Percentiles rank a stretch among this genome's conserved stretches.
These are phyloP conservation scores for Zaprionus gabonicus DNA, from an alignment of 1,140 invertebrate genomes.

Conservation along the genomic window DNA sequence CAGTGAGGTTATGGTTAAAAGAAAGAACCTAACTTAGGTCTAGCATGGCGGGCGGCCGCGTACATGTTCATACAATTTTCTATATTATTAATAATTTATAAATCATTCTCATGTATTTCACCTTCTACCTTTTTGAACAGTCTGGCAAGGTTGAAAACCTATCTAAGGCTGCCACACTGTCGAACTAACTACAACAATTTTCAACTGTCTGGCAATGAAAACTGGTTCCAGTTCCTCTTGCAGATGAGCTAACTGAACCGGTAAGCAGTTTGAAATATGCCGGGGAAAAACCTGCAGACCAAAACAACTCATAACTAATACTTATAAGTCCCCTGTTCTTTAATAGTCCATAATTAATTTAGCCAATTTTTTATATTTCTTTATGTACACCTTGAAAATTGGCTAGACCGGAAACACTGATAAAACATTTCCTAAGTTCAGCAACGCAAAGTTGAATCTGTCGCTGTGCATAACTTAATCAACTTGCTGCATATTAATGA, in stretches of 20 bases:
- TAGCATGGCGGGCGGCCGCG: too few species aligned
- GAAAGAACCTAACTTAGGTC: too few species aligned
- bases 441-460: constrained; percentile 22
- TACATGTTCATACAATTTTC: too few species aligned
- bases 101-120: too few species aligned
- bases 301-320: neutral
- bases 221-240: constrained; percentile 17
- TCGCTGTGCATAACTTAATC: constrained; percentile 52
- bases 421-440: constrained; percentile 18
- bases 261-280: neutral
- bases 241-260: neutral
- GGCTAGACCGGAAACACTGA: constrained; percentile 27
- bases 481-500: constrained; percentile 24
- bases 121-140: too few species aligned
- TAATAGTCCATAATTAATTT: neutral
- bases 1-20: too few species aligned
- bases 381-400: constrained; percentile 22
- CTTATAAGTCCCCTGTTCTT: neutral
- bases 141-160: too few species aligned
- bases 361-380: neutral
- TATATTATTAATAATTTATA: too few species aligned
- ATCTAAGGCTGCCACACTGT: too few species aligned
- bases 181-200: neutral
- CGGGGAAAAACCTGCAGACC: neutral
- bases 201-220: constrained; percentile 11